Base-by-base conservation (phyloP, 2,888 invertebrate species). In the Bhutanitis thaidina region DNA sequence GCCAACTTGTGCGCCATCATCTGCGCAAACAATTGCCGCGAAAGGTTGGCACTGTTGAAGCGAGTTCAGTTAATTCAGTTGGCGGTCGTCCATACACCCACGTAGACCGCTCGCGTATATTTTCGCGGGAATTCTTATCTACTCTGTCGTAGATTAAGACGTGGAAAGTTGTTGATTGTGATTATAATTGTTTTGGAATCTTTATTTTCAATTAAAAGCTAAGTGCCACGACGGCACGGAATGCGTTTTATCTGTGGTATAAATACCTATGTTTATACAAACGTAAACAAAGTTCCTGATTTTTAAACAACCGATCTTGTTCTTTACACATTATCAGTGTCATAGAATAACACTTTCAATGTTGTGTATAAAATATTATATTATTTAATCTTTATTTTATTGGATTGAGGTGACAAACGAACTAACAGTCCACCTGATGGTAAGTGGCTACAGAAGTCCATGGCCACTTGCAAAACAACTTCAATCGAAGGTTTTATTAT, bases 21-120 rank as follows among this genome's bases (percentile, higher is more conserved):
- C 41, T 49, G 41, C 49, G 49, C 49, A 36, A 43, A 43, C 20
- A 16, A 13, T 13, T 25, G 13, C 30, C 12, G 15, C 45, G 44
- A 3, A 14, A 45, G 30, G 51, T 51, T 51, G 46, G 27, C 41
- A 16, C 35, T 14, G 4, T 45, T 37, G 51, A 20, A 2, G 29
- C 36, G 49, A 15, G 36, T 41, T 51, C 46, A 51, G 51, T 51
- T 46, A 15, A 36, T 41, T 51, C 46, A 51, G 51, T 51, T 46
- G 51, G 41, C 51, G 40, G 40, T 20, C 45, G 41, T 36, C 41
- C 41, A 41, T 32, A 41, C 46, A 41, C 51, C 41, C 51, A 46
- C 51, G 40, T 46, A 51, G 35, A 39, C 27, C 14, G 39, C 7
- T 38, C 10, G 25, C 12, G 7, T 13, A 10, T 7, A n/a, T 48